Conservation (phyloP, 1,140 invertebrate species). For the Cydia strobilella region DNA sequence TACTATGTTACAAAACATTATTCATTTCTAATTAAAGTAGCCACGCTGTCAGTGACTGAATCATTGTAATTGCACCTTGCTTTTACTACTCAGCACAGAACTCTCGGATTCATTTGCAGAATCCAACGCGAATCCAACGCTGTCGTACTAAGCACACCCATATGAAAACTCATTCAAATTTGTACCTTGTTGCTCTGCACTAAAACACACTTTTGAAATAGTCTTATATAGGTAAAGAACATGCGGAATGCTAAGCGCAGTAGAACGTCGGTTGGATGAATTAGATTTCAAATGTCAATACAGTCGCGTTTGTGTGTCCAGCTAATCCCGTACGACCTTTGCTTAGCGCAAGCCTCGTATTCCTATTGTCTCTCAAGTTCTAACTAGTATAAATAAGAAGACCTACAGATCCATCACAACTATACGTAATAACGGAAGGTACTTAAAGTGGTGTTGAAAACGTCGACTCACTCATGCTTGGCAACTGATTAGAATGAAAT, state of each 20-base stretch:
- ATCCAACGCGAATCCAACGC: not conserved
- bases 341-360: not conserved
- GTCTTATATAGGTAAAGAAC: not conserved
- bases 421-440: too few relatives aligned
- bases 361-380: not conserved
- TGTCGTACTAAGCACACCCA: not conserved
- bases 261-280: slow-evolving; percentile 12
- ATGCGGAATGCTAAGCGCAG: slow-evolving; percentile 3
- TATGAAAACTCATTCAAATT: not conserved
- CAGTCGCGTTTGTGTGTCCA: slow-evolving; percentile 17
- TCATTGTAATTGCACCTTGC: not conserved
- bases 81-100: not conserved
- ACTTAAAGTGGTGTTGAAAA: too few relatives aligned
- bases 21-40: not conserved
- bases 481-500: too few relatives aligned
- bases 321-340: slow-evolving; percentile 9
- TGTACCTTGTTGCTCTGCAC: not conserved
- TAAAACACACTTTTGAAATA: not conserved
- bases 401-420: too few relatives aligned
- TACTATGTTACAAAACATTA: not conserved
- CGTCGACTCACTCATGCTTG: too few relatives aligned
- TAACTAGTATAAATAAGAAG: not conserved
- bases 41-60: not conserved
- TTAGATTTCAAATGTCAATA: slow-evolving; percentile 17
- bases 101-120: slow-evolving; percentile 3